phyloP scores from a whole-genome alignment of 2,113 vertebrate genomes.

The Hippocampus abdominalis region DNA sequence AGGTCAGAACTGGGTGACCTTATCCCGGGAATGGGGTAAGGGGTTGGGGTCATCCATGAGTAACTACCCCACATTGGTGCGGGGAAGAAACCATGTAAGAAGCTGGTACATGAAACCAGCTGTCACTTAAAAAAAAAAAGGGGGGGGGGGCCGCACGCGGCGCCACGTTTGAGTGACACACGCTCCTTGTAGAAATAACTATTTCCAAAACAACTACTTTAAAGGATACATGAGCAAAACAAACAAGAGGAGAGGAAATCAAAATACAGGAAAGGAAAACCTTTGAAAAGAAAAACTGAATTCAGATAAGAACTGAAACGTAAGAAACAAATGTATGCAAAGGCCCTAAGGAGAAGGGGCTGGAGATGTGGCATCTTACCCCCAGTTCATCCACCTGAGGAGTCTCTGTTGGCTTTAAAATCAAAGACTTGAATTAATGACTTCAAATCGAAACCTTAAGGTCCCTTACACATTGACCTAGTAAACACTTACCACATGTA shows the following conservation, averaged over 20 bases:
- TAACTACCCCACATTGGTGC: slow-evolving; percentile 49
- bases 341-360: slow-evolving; percentile 69
- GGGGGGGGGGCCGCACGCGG: slow-evolving; percentile 21
- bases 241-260: slow-evolving; percentile 26
- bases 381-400: slow-evolving; percentile 94
- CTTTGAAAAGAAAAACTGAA: slow-evolving; percentile 31
- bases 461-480: slow-evolving; percentile 41
- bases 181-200: slow-evolving; percentile 45
- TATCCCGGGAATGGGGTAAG: slow-evolving; percentile 18
- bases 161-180: slow-evolving; percentile 72
- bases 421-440: slow-evolving; percentile 80
- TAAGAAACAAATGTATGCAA: slow-evolving; percentile 72
- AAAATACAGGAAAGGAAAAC: slow-evolving; percentile 35
- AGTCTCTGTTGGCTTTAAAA: slow-evolving; percentile 98
- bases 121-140: neutral
- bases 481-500: slow-evolving; percentile 24
- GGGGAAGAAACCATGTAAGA: slow-evolving; percentile 66
- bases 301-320: slow-evolving; percentile 34
- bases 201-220: neutral
- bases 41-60: slow-evolving; percentile 58
- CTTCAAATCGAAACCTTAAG: slow-evolving; percentile 45
- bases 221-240: slow-evolving; percentile 59
- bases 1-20: slow-evolving; percentile 64
- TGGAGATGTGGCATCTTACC: slow-evolving; percentile 86
- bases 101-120: slow-evolving; percentile 37